phyloP scores from a whole-genome alignment of 2,113 vertebrate species.

The Pteropus alecto region DNA sequence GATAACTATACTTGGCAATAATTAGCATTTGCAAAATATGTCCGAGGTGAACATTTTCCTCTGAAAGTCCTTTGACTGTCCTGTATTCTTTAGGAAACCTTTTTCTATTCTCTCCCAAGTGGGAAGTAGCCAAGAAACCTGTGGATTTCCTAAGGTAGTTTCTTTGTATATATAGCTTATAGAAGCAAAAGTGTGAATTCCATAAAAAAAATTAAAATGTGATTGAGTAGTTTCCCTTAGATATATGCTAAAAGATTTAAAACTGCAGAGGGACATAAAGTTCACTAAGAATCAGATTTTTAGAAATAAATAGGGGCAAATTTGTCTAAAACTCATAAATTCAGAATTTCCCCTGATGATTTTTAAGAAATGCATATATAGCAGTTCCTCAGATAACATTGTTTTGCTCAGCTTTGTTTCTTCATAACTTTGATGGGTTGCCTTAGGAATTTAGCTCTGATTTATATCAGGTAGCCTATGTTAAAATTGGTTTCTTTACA shows the following conservation, averaged over 20 bases:
- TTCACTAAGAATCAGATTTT: background rate
- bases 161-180: background rate
- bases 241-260: background rate
- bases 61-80: background rate
- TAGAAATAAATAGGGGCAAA: background rate
- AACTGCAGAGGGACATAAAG: background rate
- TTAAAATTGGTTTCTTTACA: background rate
- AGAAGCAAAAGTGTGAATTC: background rate
- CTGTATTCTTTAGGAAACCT: background rate
- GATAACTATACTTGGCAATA: background rate
- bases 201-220: background rate
- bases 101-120: background rate
- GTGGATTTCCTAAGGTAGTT: background rate
- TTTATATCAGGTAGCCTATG: background rate
- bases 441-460: background rate
- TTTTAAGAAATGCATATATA: conserved; percentile 29
- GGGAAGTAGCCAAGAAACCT: background rate
- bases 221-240: background rate
- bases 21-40: background rate
- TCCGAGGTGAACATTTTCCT: background rate
- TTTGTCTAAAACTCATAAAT: background rate
- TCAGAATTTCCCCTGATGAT: background rate
- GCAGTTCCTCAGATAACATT: background rate
- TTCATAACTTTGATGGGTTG: background rate
- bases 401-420: background rate